Evolutionary conservation across 2,113 vertebrate genomes (phyloP), one percentile per base, ranked within the genome.

Genomic region (Columbina picui): DNA sequence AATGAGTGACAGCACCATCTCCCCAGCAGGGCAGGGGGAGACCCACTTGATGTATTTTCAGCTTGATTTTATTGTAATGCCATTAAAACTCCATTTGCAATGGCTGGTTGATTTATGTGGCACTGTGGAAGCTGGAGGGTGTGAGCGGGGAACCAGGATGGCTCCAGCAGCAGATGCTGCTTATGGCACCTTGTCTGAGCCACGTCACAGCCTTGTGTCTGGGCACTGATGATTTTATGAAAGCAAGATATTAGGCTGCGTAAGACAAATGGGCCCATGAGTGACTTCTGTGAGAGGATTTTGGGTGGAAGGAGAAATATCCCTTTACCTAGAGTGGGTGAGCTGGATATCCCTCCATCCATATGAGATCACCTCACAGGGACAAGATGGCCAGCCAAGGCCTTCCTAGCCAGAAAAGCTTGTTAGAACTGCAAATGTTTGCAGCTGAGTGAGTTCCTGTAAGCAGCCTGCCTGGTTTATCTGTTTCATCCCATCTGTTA

Each of bases 1-100:
- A 93, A 95, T 90, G 47, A 93, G 88, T 94, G 85, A 93, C 88
- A 59, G 70, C 64, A 61, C 55, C 68, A 27, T 59, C 64, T 87
- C 36, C 39, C 49, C 9, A 1, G 5, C 0, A 52, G 21, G 2
- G 2, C 53, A 56, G 60, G 56, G 19, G n/a, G 43, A 70, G 23
- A 10, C 38, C 53, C 56, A 23, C 43, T 59, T 56, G 39, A 12
- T 1, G 0, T 52, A 41, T 59, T 64, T 85, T 71, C 59, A 64
- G 14, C 49, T 79, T 89, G 0, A 4, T 47, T 92, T 69, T 26
- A 56, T 91, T 87, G 74, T 67, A 63, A 41, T 67, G 64, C 36
- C 18, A 43, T 61, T 84, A 30, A 56, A 93, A 91, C 43, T 38
- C 29, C 4, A 7, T 84, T 73, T 15, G 17, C 39, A 50, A 4